Percentiles rank a stretch among this genome's conserved stretches.
These are phyloP conservation scores for Kradibia gibbosae DNA, from an alignment of 1,140 invertebrate species.

Conservation along the genomic window DNA sequence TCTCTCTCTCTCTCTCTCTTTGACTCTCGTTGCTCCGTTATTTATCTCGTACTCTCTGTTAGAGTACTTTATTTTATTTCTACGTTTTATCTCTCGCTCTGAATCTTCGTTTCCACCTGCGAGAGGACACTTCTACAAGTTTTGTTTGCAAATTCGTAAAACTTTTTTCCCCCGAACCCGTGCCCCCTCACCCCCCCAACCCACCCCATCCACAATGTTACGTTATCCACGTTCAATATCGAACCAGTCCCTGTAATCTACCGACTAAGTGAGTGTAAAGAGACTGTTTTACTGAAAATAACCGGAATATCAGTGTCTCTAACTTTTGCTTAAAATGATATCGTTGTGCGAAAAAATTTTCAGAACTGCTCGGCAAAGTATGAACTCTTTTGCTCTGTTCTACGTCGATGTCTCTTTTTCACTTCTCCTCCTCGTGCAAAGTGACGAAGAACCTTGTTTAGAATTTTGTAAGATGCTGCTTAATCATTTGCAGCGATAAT, in stretches of 20 bases:
- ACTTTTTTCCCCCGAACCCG: not conserved
- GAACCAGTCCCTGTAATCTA: not conserved
- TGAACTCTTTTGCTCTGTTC: not conserved
- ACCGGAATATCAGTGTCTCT: not conserved
- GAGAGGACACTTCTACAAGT: not conserved
- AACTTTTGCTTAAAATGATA: not conserved
- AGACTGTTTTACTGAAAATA: not conserved
- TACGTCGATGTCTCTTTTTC: no score
- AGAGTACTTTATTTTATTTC: not conserved
- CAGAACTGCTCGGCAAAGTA: not conserved
- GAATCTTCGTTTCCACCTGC: not conserved
- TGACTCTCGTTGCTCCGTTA: not conserved
- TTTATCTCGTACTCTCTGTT: not conserved
- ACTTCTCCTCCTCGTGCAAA: no score
- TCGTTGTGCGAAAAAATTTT: not conserved
- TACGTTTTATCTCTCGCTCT: not conserved
- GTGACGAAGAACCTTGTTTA: no score
- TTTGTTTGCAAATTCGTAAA: no score
- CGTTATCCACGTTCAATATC: not conserved
- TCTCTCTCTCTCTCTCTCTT: not conserved
- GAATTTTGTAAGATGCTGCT: no score
- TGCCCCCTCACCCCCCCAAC: not conserved
- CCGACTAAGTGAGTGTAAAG: not conserved
- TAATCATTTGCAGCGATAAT: no score
- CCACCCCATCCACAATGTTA: no score